Evolutionary conservation across 92 coral and sea anemone genomes (phyloP).

Genomic region (Anthopleura xanthogrammica): DNA sequence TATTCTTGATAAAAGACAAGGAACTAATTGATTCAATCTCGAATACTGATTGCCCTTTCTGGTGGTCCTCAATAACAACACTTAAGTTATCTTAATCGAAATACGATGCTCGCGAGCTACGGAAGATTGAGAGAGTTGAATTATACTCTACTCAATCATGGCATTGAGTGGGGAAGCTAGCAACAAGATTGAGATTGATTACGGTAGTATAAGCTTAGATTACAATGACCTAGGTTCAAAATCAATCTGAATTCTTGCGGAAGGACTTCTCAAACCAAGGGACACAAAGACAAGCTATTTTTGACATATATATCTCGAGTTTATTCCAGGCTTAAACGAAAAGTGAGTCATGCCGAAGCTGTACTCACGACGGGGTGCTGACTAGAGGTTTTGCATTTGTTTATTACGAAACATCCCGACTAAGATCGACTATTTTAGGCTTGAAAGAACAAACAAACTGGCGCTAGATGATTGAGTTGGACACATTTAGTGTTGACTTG

Average conservation of each 20-base stretch:
- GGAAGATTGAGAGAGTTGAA: conserved; percentile 5
- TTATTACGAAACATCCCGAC: conserved; percentile 3
- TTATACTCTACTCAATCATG: conserved; percentile 23
- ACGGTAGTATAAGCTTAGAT: not conserved
- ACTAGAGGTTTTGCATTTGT: not conserved
- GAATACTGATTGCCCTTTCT: conserved; percentile 7
- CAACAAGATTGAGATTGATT: conserved; percentile 5
- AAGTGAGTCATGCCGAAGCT: conserved; percentile 15
- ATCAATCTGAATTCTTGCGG: conserved; percentile 4
- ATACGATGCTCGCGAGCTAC: not conserved
- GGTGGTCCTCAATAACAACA: conserved; percentile 20
- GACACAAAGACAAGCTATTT: not conserved
- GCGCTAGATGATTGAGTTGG: not conserved
- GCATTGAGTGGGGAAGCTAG: not conserved
- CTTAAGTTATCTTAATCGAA: conserved; percentile 5
- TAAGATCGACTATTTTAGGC: not conserved
- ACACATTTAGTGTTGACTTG: not conserved
- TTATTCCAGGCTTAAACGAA: not conserved
- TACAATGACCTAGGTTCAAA: conserved; percentile 23
- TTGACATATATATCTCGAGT: not conserved
- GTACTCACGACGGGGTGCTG: conserved; percentile 18
- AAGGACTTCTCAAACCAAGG: not conserved
- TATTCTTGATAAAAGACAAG: not conserved
- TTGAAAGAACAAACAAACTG: not conserved
- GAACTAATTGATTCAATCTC: conserved; percentile 5